Base-by-base conservation (phyloP, 2,113 vertebrate species). In the Ophiodon elongatus region DNA sequence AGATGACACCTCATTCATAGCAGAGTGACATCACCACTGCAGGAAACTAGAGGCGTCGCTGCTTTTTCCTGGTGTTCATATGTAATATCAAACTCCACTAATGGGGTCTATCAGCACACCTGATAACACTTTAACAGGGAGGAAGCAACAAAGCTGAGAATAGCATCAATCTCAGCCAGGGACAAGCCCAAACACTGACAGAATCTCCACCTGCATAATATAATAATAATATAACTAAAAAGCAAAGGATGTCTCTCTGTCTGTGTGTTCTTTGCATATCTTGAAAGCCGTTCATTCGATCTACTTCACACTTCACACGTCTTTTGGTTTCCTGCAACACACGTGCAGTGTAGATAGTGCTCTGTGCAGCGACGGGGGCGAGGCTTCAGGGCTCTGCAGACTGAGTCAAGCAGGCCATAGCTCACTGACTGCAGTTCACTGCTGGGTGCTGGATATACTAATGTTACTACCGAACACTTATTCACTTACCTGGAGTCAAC, bases 11-110 rank as follows among this genome's bases (percentile, higher is more conserved):
- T 15, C 45, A 8, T 54, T 65, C 59, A 19, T 3, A 21, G 83
- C n/a, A 59, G 60, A 25, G 56, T 67, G 75, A 86, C 74, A 76
- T 71, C 73, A 76, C 68, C 66, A 21, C 52, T 50, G 50, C n/a
- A 74, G 57, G 76, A 70, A 76, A 67, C 29, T 9, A 57, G n/a
- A 54, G 68, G 80, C 13, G 0, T 56, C 2, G 1, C 7, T 35
- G n/a, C 21, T 69, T 57, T 47, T 33, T 10, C 15, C 27, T 13
- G 8, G 23, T 27, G 6, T 10, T 79, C n/a, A 47, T 45, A 74
- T 25, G 71, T 9, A 13, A 77, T 67, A 45, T 69, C 27, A 25
- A 57, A 47, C 25, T 35, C 35, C 78, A 54, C n/a, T 65, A 41
- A 73, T 76, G 33, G 31, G 35, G 13, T 86, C 67, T 64, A 43